Percentiles rank a stretch among this genome's conserved stretches.
Conservation (phyloP, 2,113 vertebrate genomes). For the Dasyurus viverrinus region DNA sequence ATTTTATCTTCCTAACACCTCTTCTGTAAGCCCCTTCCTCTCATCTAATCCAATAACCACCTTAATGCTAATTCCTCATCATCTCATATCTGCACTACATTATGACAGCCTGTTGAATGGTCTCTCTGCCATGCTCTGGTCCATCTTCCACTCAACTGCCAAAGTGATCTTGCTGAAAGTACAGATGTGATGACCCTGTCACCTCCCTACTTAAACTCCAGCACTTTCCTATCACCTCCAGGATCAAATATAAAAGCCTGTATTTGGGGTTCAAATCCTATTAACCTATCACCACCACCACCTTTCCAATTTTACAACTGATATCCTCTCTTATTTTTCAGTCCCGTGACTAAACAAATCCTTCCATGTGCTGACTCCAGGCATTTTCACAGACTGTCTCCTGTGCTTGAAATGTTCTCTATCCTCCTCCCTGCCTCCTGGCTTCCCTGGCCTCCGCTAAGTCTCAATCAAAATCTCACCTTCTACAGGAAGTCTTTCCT, state of each 20-base stretch:
- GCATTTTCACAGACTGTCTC: neutral
- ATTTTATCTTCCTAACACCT: neutral
- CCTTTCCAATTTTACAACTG: neutral
- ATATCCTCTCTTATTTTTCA: neutral
- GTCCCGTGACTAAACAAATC: neutral
- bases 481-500: neutral
- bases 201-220: neutral
- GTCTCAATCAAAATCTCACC: neutral
- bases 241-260: neutral
- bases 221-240: neutral
- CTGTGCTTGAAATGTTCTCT: neutral
- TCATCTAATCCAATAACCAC: neutral
- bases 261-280: neutral
- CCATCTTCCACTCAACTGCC: neutral
- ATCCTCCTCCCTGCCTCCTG: neutral
- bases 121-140: neutral
- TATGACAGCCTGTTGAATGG: neutral
- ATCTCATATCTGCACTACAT: neutral
- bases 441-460: neutral
- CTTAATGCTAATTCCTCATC: neutral
- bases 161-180: neutral
- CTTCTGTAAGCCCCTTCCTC: no score
- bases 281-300: neutral
- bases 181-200: neutral
- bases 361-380: neutral